A percentile compares a stretch with the other conserved stretches of the same genome.
Evolutionary conservation across 2,797 vertebrate species (phyloP).

Genomic region (Smutsia gigantea): DNA sequence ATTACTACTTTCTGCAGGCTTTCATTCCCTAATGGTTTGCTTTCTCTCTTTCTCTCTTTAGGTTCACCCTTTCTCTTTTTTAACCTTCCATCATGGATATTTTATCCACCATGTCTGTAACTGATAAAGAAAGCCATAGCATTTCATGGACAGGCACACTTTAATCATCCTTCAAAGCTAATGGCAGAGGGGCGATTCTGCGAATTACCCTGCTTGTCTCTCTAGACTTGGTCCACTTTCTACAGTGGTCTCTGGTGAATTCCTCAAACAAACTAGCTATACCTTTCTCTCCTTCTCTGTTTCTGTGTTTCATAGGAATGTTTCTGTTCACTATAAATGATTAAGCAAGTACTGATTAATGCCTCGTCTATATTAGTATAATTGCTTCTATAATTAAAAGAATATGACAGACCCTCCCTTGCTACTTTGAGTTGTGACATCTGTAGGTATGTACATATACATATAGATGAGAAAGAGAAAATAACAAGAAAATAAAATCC

Average conservation of each 20-base stretch:
- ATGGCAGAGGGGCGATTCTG: neutral
- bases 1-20: neutral
- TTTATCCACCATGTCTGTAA: conserved; percentile 48
- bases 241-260: neutral
- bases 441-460: neutral
- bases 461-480: neutral
- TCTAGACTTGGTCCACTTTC: neutral
- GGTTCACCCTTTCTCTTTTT: neutral
- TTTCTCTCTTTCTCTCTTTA: neutral
- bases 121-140: conserved; percentile 22
- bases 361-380: neutral
- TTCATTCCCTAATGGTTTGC: neutral
- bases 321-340: neutral
- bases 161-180: conserved; percentile 32
- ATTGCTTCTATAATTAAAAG: neutral
- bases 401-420: neutral
- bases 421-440: neutral
- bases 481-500: conserved; percentile 22
- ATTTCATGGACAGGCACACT: conserved; percentile 36
- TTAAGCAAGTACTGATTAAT: neutral
- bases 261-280: neutral
- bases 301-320: neutral
- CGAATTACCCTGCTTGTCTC: conserved; percentile 32
- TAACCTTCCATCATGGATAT: neutral
- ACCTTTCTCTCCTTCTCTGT: neutral